Evolutionary conservation across 2,113 vertebrate species (phyloP), one percentile per base, ranked within the genome.

Genomic region (Percopsis transmontana): DNA sequence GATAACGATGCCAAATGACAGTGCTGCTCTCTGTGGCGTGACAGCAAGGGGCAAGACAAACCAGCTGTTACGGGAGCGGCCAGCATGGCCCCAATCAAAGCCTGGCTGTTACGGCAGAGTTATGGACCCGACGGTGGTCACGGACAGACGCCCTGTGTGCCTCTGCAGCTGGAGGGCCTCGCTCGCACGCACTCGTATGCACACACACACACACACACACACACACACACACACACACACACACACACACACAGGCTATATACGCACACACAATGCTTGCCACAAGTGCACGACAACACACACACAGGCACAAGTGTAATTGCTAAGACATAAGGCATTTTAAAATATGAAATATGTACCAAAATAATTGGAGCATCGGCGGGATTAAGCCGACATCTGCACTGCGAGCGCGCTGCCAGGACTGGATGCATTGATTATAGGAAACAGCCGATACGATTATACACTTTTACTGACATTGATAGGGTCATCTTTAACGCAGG

Each of bases 61-160:
- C 60, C 84, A 83, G 76, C 77, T 87, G 84, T 83, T 83, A 62
- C 85, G 85, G 84, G 81, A 86, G 81, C 77, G 79, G 58, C 84
- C 76, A 70, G 70, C 42, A 14, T 56, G 76, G 67, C 62, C 63
- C 61, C 60, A 68, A 80, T 79, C 74, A 58, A 45, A 81, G 79
- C 50, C 18, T 50, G 62, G 50, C 63, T 70, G 53, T 70, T 45
- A 68, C 59, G 73, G 77, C 59, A 63, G 75, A 79, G 64, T 70
- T 74, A 70, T 27, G 74, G 73, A 62, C 64, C 69, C 57, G 58
- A 70, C 51, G 21, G 63, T 39, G 27, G 58, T 68, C 50, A 79
- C 73, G 69, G 75, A 81, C 58, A 76, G 45, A 81, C 65, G 69
- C 69, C n/a, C 16, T 21, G 65, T 63, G 48, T 56, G 52, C 47